These are phyloP conservation scores for Tauraco hartlaubi DNA, from an alignment of 2,797 vertebrate genomes.

Conservation along the genomic window DNA sequence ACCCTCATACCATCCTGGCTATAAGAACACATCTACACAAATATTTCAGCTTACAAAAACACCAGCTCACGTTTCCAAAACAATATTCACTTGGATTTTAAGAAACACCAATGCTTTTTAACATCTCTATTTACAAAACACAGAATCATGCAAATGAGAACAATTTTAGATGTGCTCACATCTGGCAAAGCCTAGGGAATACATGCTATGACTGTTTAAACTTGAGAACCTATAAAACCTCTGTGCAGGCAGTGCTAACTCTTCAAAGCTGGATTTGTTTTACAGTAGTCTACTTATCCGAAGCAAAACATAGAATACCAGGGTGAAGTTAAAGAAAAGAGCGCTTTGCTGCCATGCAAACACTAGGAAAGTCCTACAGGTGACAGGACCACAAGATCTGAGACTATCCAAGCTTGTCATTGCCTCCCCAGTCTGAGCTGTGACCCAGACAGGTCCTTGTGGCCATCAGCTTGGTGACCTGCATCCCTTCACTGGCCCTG, in stretches of 20 bases:
- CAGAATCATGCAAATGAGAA: neutral
- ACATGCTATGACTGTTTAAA: neutral
- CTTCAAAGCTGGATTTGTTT: neutral
- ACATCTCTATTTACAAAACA: neutral
- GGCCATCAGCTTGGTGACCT: neutral
- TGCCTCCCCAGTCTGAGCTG: neutral
- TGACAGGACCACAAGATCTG: neutral
- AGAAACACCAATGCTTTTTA: neutral
- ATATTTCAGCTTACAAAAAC: neutral
- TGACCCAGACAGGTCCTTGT: neutral
- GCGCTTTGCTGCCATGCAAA: neutral
- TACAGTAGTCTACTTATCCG: neutral
- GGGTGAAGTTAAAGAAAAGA: neutral
- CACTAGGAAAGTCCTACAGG: neutral
- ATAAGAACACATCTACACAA: neutral
- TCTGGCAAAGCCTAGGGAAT: neutral
- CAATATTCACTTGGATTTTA: neutral
- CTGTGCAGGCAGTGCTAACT: neutral
- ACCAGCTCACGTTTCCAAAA: neutral
- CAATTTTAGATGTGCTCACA: neutral
- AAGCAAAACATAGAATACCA: neutral
- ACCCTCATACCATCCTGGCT: neutral
- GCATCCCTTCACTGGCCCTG: neutral
- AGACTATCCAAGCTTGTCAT: neutral
- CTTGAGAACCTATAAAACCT: neutral